phyloP scores from a whole-genome alignment of 2,113 vertebrate species.

The Marmota monax region DNA sequence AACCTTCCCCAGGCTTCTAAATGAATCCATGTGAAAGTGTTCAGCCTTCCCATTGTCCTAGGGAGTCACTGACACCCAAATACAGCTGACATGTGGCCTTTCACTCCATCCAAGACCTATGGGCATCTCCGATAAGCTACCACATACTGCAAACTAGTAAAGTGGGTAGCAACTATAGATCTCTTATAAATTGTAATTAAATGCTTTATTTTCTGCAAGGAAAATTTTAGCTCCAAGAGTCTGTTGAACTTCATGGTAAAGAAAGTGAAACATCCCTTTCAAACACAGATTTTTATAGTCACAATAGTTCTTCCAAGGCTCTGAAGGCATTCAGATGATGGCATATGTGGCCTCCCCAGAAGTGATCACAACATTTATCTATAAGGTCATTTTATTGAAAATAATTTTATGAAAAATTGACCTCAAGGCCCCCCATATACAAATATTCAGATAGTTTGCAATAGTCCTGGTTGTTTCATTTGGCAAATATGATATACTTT shows the following conservation, averaged over 20 bases:
- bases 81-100: neutral
- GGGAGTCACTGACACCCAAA: constrained; percentile 24
- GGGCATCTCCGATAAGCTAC: constrained; percentile 39
- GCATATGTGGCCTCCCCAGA: neutral
- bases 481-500: neutral
- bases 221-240: neutral
- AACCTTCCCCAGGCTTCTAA: neutral
- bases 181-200: constrained; percentile 31
- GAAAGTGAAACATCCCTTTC: neutral
- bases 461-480: neutral
- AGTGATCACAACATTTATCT: neutral
- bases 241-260: neutral
- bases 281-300: neutral
- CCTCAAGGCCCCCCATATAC: neutral
- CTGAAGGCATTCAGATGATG: neutral
- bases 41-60: neutral
- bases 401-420: neutral
- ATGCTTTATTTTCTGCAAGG: neutral
- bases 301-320: neutral
- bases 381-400: neutral
- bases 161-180: neutral
- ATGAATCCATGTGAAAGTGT: neutral
- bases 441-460: neutral
- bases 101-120: neutral
- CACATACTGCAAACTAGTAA: neutral